These are phyloP conservation scores for Caenorhabditis briggsae DNA, from an alignment of 1,140 invertebrate species.

Conservation along the genomic window DNA sequence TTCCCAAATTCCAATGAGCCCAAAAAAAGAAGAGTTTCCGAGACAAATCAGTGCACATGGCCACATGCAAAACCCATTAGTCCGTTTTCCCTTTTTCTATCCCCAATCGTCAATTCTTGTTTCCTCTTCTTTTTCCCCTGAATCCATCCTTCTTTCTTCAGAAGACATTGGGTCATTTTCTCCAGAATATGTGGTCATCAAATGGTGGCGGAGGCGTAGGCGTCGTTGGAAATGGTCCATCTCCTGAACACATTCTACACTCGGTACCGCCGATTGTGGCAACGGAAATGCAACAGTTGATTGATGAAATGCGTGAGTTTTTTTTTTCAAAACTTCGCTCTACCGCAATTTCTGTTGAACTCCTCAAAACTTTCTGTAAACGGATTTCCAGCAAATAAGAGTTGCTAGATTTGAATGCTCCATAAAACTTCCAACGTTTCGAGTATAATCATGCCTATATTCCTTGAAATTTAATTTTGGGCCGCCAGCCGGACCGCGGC, in stretches of 20 bases:
- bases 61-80: constrained; percentile 46
- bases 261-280: constrained; percentile 39
- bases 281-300: constrained; percentile 71
- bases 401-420: too few relatives aligned
- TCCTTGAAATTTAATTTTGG: too few relatives aligned
- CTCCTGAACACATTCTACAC: constrained; percentile 32
- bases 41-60: constrained; percentile 35
- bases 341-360: too few relatives aligned
- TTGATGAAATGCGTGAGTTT: constrained; percentile 76
- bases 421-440: too few relatives aligned
- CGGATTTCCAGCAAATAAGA: too few relatives aligned
- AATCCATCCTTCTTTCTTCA: not conserved
- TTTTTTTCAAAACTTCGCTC: too few relatives aligned
- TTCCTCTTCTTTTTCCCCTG: not conserved
- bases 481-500: too few relatives aligned
- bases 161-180: constrained; percentile 25
- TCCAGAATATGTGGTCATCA: not conserved
- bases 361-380: too few relatives aligned
- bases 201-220: not conserved
- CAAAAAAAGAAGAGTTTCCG: not conserved
- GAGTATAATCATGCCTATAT: too few relatives aligned
- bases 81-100: not conserved
- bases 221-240: not conserved
- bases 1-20: not conserved
- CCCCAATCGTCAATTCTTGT: not conserved